Evolutionary conservation across 2,797 vertebrate species (phyloP).

Genomic region (Sebastes elongatus): DNA sequence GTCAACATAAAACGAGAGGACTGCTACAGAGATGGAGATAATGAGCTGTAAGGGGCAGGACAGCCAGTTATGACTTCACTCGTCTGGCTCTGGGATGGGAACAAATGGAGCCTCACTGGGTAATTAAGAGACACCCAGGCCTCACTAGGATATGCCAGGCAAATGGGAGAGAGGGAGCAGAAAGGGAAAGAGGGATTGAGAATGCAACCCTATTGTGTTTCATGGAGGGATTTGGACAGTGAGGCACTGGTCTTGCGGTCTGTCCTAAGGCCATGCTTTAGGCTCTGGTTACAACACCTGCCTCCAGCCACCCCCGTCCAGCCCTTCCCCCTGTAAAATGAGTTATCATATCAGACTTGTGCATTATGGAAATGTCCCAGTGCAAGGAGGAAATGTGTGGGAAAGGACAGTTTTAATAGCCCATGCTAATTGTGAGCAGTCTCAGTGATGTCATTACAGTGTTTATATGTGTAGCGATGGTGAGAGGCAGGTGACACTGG

Average conservation of each 20-base stretch:
- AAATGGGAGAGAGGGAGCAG: slow-evolving; percentile 70
- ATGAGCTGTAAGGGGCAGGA: slow-evolving; percentile 69
- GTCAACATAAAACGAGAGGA: slow-evolving; percentile 31
- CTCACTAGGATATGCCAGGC: slow-evolving; percentile 76
- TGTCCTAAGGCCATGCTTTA: slow-evolving; percentile 75
- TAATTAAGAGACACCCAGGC: slow-evolving; percentile 83
- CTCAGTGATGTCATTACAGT: slow-evolving; percentile 47
- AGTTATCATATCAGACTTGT: slow-evolving; percentile 69
- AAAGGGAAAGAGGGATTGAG: slow-evolving; percentile 76
- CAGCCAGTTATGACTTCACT: slow-evolving; percentile 81
- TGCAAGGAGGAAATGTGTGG: slow-evolving; percentile 22
- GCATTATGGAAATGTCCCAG: slow-evolving; percentile 37
- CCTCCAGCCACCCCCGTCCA: slow-evolving; percentile 58
- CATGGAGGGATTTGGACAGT: slow-evolving; percentile 83
- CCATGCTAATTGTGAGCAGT: slow-evolving; percentile 35
- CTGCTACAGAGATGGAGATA: slow-evolving; percentile 61
- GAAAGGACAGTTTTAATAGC: slow-evolving; percentile 48
- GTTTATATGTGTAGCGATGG: slow-evolving; percentile 50
- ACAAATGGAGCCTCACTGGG: slow-evolving; percentile 73
- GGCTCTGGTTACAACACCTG: slow-evolving; percentile 81
- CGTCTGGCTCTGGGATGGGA: slow-evolving; percentile 75
- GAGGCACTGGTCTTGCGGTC: slow-evolving; percentile 80
- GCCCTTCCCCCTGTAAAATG: slow-evolving; percentile 49
- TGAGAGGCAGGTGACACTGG: slow-evolving; percentile 53
- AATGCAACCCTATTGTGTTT: slow-evolving; percentile 86